Conservation (phyloP, 2,113 vertebrate species). For the Siniperca chuatsi region DNA sequence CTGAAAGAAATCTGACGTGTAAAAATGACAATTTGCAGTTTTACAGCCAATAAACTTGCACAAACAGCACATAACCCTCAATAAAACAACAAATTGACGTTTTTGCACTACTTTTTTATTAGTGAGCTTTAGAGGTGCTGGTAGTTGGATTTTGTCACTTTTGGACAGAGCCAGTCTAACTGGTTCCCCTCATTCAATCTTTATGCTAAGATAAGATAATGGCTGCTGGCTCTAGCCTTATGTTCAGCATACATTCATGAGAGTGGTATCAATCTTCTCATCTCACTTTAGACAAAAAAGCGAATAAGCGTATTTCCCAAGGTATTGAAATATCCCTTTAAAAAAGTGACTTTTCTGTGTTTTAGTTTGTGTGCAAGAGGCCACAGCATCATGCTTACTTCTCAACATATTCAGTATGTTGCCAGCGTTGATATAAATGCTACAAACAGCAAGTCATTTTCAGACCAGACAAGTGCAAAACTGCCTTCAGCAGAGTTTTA, state of each 20-base stretch:
- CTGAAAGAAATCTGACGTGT: background rate
- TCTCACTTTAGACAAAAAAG: background rate
- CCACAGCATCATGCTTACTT: background rate
- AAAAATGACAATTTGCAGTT: background rate
- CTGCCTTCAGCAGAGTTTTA: conserved; percentile 54
- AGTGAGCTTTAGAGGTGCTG: background rate
- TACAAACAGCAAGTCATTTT: conserved; percentile 19
- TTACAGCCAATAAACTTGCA: background rate
- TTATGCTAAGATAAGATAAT: background rate
- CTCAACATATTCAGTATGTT: background rate
- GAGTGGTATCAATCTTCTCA: background rate
- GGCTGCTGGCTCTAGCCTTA: background rate
- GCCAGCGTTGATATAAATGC: conserved; percentile 32
- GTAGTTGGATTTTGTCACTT: background rate
- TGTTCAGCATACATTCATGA: background rate
- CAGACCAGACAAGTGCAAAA: conserved; percentile 36
- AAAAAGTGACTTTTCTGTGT: background rate
- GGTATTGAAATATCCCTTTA: background rate
- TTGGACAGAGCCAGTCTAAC: background rate
- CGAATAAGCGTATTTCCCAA: background rate
- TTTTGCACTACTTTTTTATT: background rate
- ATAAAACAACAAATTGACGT: background rate
- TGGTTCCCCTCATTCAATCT: background rate
- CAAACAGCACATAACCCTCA: background rate
- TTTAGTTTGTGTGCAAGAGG: background rate